A percentile compares a stretch with the other conserved stretches of the same genome.
These are phyloP conservation scores for Mirounga angustirostris DNA, from an alignment of 2,113 vertebrate species.

Conservation along the genomic window DNA sequence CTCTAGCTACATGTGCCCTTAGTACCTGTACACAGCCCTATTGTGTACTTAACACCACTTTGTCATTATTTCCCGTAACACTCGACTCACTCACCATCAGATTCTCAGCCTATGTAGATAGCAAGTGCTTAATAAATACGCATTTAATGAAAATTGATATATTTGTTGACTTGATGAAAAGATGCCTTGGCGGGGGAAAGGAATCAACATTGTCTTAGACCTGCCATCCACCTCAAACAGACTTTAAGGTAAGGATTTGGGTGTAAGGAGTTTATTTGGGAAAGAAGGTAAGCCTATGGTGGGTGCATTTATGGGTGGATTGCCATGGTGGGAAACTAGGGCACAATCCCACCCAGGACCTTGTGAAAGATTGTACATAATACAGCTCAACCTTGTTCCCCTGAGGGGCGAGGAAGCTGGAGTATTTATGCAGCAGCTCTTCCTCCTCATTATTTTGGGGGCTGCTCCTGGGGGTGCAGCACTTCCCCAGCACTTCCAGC, in stretches of 20 bases:
- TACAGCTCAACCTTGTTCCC: not conserved
- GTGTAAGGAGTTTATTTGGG: not conserved
- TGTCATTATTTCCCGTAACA: not conserved
- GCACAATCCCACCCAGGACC: not conserved
- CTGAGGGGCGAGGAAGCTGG: not conserved
- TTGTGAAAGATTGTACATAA: not conserved
- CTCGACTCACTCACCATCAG: not conserved
- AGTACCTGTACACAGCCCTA: not conserved
- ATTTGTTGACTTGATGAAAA: not conserved
- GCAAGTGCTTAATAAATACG: not conserved
- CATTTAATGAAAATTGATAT: not conserved
- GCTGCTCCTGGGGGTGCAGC: not conserved
- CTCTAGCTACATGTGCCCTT: rapidly evolving
- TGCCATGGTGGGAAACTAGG: not conserved
- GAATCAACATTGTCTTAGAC: not conserved
- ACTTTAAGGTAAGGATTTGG: not conserved
- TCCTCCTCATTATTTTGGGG: not conserved
- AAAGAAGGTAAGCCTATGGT: not conserved
- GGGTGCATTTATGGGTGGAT: not conserved
- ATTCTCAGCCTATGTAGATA: not conserved
- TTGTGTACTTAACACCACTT: not conserved
- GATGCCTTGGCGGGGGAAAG: not conserved
- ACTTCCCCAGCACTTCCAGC: not conserved
- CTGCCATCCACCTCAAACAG: not conserved
- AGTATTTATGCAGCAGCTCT: not conserved